These are phyloP conservation scores for Clarias platycephalus DNA, from an alignment of 2,797 vertebrate genomes.

Conservation along the genomic window DNA sequence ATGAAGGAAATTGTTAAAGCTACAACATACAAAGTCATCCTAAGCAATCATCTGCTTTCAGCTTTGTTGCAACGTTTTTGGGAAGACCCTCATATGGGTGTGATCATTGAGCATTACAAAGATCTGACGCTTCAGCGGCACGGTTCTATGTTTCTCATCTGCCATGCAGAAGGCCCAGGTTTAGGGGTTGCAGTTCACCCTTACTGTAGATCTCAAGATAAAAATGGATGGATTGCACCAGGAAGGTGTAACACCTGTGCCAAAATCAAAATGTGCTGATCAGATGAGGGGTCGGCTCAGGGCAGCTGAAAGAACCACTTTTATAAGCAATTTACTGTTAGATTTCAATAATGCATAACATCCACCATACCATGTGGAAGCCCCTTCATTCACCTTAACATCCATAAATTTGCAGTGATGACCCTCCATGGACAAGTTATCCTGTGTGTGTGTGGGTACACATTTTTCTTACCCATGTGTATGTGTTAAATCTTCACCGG, in stretches of 20 bases:
- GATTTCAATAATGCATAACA: not conserved
- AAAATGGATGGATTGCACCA: no score
- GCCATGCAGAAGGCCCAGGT: no score
- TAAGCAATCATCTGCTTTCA: not conserved
- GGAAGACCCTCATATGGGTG: not conserved
- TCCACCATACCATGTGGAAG: not conserved
- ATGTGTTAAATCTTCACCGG: slow-evolving; percentile 27
- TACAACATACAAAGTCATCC: not conserved
- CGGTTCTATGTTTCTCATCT: no score
- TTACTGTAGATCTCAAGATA: no score
- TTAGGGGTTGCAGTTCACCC: no score
- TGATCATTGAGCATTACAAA: not conserved
- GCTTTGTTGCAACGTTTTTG: not conserved
- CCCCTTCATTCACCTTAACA: not conserved
- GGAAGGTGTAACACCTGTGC: no score
- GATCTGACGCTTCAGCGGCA: not conserved
- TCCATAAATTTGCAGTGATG: not conserved
- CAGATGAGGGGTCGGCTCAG: no score
- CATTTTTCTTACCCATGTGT: not conserved
- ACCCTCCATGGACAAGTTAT: not conserved
- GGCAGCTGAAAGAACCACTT: not conserved
- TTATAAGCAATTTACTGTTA: not conserved
- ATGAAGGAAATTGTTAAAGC: not conserved
- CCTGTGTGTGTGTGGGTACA: not conserved
- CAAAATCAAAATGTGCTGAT: no score